Base-by-base conservation (phyloP, 2,113 vertebrate species). In the Acanthisitta chloris region DNA sequence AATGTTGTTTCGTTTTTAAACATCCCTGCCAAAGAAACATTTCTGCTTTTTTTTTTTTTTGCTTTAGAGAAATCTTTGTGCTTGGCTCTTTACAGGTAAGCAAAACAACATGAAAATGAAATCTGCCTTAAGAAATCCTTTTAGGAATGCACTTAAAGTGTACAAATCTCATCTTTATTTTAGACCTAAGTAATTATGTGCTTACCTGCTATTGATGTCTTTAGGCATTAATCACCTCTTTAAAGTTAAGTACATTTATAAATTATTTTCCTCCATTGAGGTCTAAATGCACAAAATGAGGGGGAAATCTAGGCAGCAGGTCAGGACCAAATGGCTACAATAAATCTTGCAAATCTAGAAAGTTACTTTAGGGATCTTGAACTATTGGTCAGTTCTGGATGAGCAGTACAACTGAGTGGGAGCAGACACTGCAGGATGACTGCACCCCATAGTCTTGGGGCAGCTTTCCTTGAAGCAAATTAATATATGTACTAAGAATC, bases 91-190 rank as follows among this genome's bases (percentile, higher is more conserved):
- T 33, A 17, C 12, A 48, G 51, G 17, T 0, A 0, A 78, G 46
- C 26, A 77, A 84, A 82, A 43, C 17, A 46, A 43, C 36, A 55
- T 28, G 8, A 76, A 77, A 90, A n/a, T n/a, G n/a, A 88, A 26
- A 12, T 58, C 24, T 66, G 20, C 26, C 38, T 20, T 46, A 77
- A 93, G 79, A 83, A 93, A 93, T 93, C 51, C n/a, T 86, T 86
- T 74, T 45, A 96, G 92, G 90, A 96, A 96, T 92, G 87, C 74
- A 88, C 84, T 96, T 86, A 71, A 61, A 81, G 72, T 59, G 18
- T 64, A 59, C 52, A 81, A 91, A 73, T 73, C 81, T 96, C 62
- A 81, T 83, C 71, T 80, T 81, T 92, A 81, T 78, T 96, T 82
- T 78, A 90, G 79, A 74, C 5, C 0, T 67, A 71, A 94, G 74